Evolutionary conservation across 2,888 invertebrate species (phyloP).

Genomic region (Polyploca ridens): DNA sequence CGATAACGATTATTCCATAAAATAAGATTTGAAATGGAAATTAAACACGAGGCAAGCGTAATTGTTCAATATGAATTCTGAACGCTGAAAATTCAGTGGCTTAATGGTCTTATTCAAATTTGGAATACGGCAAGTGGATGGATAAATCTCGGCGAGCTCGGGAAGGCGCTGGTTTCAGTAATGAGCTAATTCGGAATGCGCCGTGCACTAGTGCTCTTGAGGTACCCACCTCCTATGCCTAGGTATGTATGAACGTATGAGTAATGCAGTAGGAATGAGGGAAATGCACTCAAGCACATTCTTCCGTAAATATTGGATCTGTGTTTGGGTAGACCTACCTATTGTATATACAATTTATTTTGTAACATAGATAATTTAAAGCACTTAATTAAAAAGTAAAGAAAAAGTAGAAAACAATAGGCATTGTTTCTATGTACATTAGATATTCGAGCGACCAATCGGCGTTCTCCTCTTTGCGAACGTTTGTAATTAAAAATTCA

Average conservation of each 20-base stretch:
- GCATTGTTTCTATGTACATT: conserved; percentile 68
- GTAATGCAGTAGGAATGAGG: conserved; percentile 48
- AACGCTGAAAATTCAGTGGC: conserved; percentile 46
- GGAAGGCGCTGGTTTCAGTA: conserved; percentile 54
- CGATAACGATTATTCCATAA: neutral
- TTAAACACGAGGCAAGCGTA: conserved; percentile 27
- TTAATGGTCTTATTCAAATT: conserved; percentile 66
- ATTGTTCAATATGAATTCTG: conserved; percentile 44
- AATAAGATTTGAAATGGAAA: conserved; percentile 10
- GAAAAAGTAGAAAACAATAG: conserved; percentile 55
- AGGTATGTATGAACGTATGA: conserved; percentile 30
- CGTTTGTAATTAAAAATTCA: conserved; percentile 80
- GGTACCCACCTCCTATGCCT: conserved; percentile 20
- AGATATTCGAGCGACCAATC: conserved; percentile 65
- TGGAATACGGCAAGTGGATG: conserved; percentile 56
- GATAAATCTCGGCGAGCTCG: conserved; percentile 56
- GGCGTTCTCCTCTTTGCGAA: conserved; percentile 32
- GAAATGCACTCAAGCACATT: conserved; percentile 44
- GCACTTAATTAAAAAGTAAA: neutral
- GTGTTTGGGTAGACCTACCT: neutral
- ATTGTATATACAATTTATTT: too few relatives aligned
- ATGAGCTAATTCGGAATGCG: conserved; percentile 74
- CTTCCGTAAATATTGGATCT: neutral
- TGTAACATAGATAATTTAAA: too few relatives aligned
- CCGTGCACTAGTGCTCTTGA: conserved; percentile 35